A percentile compares a stretch with the other conserved stretches of the same genome.
phyloP scores from a whole-genome alignment of 2,797 vertebrate species.

The Anguilla anguilla region DNA sequence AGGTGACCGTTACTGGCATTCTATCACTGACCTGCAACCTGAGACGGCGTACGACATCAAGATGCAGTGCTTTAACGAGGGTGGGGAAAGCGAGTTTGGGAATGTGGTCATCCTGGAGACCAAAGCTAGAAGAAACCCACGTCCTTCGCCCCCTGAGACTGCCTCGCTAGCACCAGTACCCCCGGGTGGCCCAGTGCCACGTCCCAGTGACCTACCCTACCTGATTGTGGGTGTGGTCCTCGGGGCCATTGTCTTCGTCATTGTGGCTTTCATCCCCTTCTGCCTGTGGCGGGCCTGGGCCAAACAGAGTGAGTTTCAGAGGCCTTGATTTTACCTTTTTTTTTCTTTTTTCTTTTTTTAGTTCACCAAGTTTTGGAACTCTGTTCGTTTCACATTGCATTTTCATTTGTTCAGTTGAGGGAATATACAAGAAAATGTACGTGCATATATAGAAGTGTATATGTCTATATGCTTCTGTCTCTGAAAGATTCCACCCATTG shows the following conservation, averaged over 20 bases:
- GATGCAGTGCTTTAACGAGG: slow-evolving; percentile 98
- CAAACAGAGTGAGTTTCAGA: slow-evolving; percentile 87
- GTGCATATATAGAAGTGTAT: background rate
- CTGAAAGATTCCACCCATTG: background rate
- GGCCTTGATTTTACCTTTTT: background rate
- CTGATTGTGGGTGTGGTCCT: slow-evolving; percentile 90
- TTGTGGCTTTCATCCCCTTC: slow-evolving; percentile 94
- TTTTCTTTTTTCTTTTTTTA: background rate
- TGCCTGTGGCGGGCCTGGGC: slow-evolving; percentile 96
- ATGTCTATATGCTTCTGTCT: background rate
- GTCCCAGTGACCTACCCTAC: slow-evolving; percentile 90
- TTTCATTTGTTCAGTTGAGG: background rate
- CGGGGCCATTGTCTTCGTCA: slow-evolving; percentile 89
- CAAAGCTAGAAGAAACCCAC: slow-evolving; percentile 78
- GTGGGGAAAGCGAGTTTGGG: slow-evolving; percentile 94
- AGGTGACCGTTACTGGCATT: slow-evolving; percentile 95
- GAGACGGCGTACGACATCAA: slow-evolving; percentile 98
- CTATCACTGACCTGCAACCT: slow-evolving; percentile 92
- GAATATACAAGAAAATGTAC: background rate
- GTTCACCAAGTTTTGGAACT: background rate
- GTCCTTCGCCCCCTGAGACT: slow-evolving; percentile 71
- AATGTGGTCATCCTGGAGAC: slow-evolving; percentile 98
- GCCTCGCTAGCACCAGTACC: background rate
- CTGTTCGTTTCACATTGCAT: background rate
- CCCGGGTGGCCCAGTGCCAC: slow-evolving; percentile 69